A percentile compares a stretch with the other conserved stretches of the same genome.
Evolutionary conservation across 2,888 invertebrate species (phyloP).

Genomic region (Oligia strigilis): DNA sequence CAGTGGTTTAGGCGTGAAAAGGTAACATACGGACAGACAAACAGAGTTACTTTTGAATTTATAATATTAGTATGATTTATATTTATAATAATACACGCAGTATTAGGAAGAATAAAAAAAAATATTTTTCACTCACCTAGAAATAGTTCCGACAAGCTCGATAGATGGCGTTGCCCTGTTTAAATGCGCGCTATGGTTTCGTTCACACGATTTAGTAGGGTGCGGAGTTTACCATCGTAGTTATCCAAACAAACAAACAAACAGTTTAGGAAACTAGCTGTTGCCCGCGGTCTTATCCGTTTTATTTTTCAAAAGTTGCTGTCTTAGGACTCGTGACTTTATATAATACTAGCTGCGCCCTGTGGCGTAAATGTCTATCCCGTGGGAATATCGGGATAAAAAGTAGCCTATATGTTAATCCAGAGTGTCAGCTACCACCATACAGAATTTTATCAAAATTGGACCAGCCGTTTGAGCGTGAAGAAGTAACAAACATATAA

Average conservation of each 20-base stretch:
- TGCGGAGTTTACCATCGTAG: not conserved
- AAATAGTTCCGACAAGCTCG: not conserved
- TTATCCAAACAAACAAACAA: not conserved
- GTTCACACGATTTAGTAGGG: not conserved
- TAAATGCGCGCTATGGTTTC: slow-evolving; percentile 22
- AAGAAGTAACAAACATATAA: too few relatives aligned
- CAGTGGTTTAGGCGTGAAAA: too few relatives aligned
- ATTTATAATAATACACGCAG: not conserved
- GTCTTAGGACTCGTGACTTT: not conserved
- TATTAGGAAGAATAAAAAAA: not conserved
- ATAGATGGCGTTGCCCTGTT: slow-evolving; percentile 24
- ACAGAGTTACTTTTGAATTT: too few relatives aligned
- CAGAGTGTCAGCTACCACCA: too few relatives aligned
- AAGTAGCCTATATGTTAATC: too few relatives aligned
- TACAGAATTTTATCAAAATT: too few relatives aligned
- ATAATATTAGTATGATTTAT: too few relatives aligned
- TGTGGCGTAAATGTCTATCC: too few relatives aligned
- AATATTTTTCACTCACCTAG: not conserved
- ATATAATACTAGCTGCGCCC: too few relatives aligned
- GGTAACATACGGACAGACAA: too few relatives aligned
- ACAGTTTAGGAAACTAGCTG: not conserved
- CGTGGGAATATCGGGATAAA: too few relatives aligned
- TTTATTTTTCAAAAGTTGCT: not conserved
- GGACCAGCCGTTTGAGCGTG: too few relatives aligned
- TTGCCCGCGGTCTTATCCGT: not conserved